Evolutionary conservation across 2,113 vertebrate genomes (phyloP), one percentile per base, ranked within the genome.

Genomic region (Cephalopholis sonnerati): DNA sequence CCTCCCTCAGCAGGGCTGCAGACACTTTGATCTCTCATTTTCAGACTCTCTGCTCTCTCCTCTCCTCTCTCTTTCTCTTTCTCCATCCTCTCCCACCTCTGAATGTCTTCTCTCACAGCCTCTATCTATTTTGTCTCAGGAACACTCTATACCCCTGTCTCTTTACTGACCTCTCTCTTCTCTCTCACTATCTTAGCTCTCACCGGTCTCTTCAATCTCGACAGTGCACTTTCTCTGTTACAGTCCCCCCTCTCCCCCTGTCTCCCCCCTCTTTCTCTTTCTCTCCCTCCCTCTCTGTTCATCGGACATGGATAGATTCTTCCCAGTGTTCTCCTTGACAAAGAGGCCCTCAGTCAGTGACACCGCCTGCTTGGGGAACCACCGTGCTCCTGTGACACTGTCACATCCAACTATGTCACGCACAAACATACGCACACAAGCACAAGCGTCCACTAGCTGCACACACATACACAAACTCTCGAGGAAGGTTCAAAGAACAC

Each of bases 331-430:
- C 87, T 90, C 87, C 90, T 91, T 93, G 92, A 92, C 89, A 91
- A 89, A 93, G 89, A 92, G 87, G 85, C 89, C 87, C 87, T 91
- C 79, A 87, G 91, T 89, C 88, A 81, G 87, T 91, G 91, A 89
- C 85, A 92, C 91, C 15, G 77, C 62, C 89, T 73, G 92, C 91
- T 93, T 70, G 82, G 85, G 89, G 89, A 89, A 84, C 81, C 84
- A 88, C 77, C 15, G 20, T 55, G 74, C 87, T 91, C 85, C 84
- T 86, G 79, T 83, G 84, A 91, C 85, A 77, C 75, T 87, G 92
- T 90, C 90, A 92, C 91, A 92, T 92, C 83, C 1, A 57, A 89
- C 55, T 44, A 89, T 85, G 89, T 92, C 92, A 89, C 53, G 6
- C 78, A 70, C 80, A 85, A 80, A 79, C 66, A 77, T 25, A 29